Evolutionary conservation across 2,888 invertebrate species (phyloP).

Genomic region (Leucophenga montana): DNA sequence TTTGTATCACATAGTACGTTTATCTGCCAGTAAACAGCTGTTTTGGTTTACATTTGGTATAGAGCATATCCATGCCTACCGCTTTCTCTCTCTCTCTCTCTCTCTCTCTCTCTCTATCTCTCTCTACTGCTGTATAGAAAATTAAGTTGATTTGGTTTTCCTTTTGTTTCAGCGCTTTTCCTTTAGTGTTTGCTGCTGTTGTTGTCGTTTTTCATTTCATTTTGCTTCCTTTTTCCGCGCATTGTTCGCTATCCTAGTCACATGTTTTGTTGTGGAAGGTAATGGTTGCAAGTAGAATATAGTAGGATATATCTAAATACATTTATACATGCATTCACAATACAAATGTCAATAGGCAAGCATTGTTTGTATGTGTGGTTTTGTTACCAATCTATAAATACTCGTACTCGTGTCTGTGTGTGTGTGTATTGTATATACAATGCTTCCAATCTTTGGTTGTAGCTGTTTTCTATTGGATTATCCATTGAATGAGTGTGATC

Average conservation of each 20-base stretch:
- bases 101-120: background rate
- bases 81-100: conserved; percentile 11
- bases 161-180: conserved; percentile 28
- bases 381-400: too few relatives aligned
- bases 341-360: background rate
- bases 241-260: conserved; percentile 42
- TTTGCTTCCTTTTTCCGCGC: conserved; percentile 32
- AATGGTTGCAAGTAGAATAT: conserved; percentile 44
- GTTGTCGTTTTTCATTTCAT: conserved; percentile 28
- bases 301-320: conserved; percentile 9
- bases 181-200: conserved; percentile 19
- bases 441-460: conserved; percentile 1
- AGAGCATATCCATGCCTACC: too few relatives aligned
- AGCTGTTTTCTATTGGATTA: conserved; percentile 13
- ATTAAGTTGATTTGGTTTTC: conserved; percentile 35
- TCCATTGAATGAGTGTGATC: conserved; percentile 14
- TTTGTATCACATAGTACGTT: background rate
- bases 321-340: conserved; percentile 9
- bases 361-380: background rate
- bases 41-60: conserved; percentile 27
- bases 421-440: background rate
- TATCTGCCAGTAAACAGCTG: conserved; percentile 46
- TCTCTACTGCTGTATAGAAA: conserved; percentile 15
- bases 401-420: background rate
- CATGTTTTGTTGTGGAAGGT: conserved; percentile 60